phyloP scores from a whole-genome alignment of 2,113 vertebrate genomes.

The Apteryx owenii region DNA sequence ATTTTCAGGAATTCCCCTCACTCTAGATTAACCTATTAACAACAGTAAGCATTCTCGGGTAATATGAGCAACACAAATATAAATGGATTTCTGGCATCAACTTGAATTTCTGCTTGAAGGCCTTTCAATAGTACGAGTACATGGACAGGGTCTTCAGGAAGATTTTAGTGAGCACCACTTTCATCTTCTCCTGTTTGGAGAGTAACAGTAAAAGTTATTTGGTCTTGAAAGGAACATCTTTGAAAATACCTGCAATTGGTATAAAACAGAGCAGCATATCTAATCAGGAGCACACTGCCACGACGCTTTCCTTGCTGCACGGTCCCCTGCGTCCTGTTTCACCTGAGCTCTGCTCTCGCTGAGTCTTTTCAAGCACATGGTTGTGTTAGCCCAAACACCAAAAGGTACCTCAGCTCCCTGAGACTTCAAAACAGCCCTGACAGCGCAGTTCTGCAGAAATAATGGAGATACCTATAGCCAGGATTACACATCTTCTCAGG shows the following conservation, averaged over 20 bases:
- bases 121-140: background rate
- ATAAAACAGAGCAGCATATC: background rate
- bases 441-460: background rate
- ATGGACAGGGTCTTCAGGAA: background rate
- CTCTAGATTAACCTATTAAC: background rate
- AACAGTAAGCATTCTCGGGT: background rate
- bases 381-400: background rate
- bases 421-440: background rate
- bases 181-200: background rate
- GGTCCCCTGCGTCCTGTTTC: background rate
- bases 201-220: background rate
- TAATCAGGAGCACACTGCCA: background rate
- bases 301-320: accelerated
- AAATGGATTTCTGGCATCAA: background rate
- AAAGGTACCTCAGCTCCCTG: background rate
- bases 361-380: background rate
- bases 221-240: background rate
- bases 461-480: background rate
- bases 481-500: background rate
- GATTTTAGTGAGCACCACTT: background rate
- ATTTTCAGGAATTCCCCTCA: background rate
- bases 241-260: background rate
- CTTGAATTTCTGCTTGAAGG: background rate
- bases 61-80: background rate
- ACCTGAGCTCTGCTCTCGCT: background rate